Base-by-base conservation (phyloP, 2,888 invertebrate genomes). In the Oscheius sp. region DNA sequence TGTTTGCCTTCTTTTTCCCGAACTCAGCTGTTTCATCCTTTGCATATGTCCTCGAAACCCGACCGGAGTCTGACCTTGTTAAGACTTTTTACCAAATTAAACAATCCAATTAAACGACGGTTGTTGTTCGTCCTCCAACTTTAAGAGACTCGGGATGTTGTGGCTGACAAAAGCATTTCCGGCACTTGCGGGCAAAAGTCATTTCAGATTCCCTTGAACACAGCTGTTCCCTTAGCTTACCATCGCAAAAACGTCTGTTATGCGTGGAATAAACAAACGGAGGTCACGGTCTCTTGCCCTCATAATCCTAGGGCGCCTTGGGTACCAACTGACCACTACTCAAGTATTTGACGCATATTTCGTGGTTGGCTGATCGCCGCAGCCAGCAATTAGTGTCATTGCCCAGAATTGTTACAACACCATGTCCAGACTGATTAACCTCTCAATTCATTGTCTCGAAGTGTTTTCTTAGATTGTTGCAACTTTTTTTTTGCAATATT, bases 321-420 rank as follows among this genome's bases (percentile, higher is more conserved):
- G n/a, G n/a, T n/a, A n/a, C n/a, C 52, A 8, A 52, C 52, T 52
- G 52, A 52, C 52, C 52, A 27, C 34, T 33, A 20, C 55, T 55
- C 15, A 42, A 42, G n/a, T 17, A 17, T 55, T 34, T n/a, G n/a
- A 20, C 48, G 48, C 25, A 48, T 31, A 39, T 61, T 45, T 61
- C 27, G 20, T 45, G 61, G 42, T 61, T 61, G 42, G 45, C 15
- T 61, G 61, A 61, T 61, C 61, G 61, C 45, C 61, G 61, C 61
- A 45, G 29, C 61, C 42, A 20, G 29, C 61, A 61, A 61, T 61
- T 61, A 61, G 61, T 61, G 61, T 61, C 61, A 61, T 61, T 61
- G 45, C 61, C 42, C 29, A 45, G 61, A 61, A 58, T 61, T 61
- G 61, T 61, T 61, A 61, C 61, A 61, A 61, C 61, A 61, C 12